phyloP scores from a whole-genome alignment of 2,797 vertebrate species.

The Xenentodon cancila region DNA sequence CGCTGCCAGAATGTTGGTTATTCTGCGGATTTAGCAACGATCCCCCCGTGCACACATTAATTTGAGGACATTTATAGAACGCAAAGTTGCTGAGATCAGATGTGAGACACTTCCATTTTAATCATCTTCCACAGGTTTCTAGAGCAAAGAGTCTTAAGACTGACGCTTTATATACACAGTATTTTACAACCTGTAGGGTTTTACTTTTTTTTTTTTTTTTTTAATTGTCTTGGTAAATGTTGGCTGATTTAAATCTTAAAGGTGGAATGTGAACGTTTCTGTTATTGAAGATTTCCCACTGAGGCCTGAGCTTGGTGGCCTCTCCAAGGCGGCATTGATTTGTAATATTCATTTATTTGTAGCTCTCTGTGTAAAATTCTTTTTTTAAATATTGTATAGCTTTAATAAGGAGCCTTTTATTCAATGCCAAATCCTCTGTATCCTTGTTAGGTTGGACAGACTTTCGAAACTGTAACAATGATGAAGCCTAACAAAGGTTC shows the following conservation, averaged over 20 bases:
- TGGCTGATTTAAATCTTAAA: too few species aligned
- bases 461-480: not conserved
- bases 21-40: constrained; percentile 43
- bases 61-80: constrained; percentile 73
- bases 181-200: not conserved
- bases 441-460: constrained; percentile 12
- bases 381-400: constrained; percentile 14
- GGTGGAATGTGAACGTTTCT: constrained; percentile 13
- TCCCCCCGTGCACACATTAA: constrained; percentile 67
- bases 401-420: constrained; percentile 25
- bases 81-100: constrained; percentile 67
- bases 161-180: not conserved
- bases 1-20: constrained; percentile 36
- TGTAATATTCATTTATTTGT: not conserved
- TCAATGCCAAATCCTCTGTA: constrained; percentile 1
- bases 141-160: constrained; percentile 8
- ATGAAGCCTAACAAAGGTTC: constrained; percentile 20
- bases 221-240: too few species aligned
- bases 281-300: constrained; percentile 48
- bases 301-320: constrained; percentile 46
- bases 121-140: constrained; percentile 47
- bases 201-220: constrained; percentile 8
- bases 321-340: constrained; percentile 62
- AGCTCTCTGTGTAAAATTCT: constrained; percentile 9
- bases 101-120: constrained; percentile 64